Percentiles rank a stretch among this genome's conserved stretches.
phyloP scores from a whole-genome alignment of 2,888 invertebrate genomes.

The Dicyrtoma fusca region DNA sequence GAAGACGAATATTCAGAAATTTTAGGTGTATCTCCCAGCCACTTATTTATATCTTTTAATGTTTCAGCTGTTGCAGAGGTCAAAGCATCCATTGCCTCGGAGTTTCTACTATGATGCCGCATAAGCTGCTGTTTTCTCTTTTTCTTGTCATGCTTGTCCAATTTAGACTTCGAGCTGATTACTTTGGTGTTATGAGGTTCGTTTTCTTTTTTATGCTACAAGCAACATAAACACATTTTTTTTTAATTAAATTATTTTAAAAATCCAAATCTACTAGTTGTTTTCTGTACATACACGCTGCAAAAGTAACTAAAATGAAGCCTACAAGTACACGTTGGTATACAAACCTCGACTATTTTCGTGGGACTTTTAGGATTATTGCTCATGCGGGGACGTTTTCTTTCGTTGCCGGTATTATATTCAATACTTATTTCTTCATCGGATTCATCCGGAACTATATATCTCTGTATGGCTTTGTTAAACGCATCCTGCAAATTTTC shows the following conservation, averaged over 20 bases:
- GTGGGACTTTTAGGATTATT: conserved; percentile 5
- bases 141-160: conserved; percentile 58
- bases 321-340: no score
- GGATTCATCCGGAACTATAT: conserved; percentile 71
- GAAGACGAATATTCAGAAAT: conserved; percentile 44
- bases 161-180: conserved; percentile 53
- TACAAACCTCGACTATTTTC: conserved; percentile 29
- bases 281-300: no score
- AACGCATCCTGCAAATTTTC: conserved; percentile 80
- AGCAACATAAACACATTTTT: neutral
- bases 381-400: conserved; percentile 18
- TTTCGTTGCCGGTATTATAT: conserved; percentile 44
- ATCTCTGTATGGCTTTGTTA: conserved; percentile 78
- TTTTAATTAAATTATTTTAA: neutral
- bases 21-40: conserved; percentile 79
- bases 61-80: conserved; percentile 74
- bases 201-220: conserved; percentile 51
- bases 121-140: conserved; percentile 56
- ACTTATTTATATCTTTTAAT: conserved; percentile 78
- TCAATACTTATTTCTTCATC: conserved; percentile 65
- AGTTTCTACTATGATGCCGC: conserved; percentile 63
- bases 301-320: no score
- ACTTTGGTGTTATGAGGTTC: conserved; percentile 41
- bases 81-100: conserved; percentile 69
- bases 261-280: neutral